These are phyloP conservation scores for Pandemis cinnamomeana DNA, from an alignment of 2,888 invertebrate genomes.

Conservation along the genomic window DNA sequence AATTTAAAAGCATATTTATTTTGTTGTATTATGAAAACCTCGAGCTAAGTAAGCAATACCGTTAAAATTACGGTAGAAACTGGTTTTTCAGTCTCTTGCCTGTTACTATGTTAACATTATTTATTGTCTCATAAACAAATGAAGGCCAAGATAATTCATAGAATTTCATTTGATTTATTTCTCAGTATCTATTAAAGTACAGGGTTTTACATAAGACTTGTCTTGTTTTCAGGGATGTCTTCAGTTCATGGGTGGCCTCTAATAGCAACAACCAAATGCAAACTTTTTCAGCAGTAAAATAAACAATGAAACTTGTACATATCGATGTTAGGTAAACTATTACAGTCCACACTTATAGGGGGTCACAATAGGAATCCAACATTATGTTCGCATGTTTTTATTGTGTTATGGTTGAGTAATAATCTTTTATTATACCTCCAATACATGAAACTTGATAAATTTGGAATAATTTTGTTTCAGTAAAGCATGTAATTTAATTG, in stretches of 20 bases:
- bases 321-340: conserved; percentile 44
- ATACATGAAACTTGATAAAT: not conserved
- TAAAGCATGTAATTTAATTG: not conserved
- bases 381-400: conserved; percentile 20
- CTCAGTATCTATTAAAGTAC: not conserved
- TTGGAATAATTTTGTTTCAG: not conserved
- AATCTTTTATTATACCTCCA: not conserved
- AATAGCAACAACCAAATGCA: conserved; percentile 92
- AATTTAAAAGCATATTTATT: conserved; percentile 40
- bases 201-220: conserved; percentile 43
- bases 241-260: conserved; percentile 94
- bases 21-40: not conserved
- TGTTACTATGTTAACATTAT: not conserved
- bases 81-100: not conserved
- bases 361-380: conserved; percentile 27
- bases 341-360: conserved; percentile 29
- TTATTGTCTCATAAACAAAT: not conserved
- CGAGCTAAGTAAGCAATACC: not conserved
- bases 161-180: not conserved
- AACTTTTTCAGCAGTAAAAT: conserved; percentile 92
- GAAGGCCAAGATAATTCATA: not conserved
- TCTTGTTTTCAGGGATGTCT: conserved; percentile 91
- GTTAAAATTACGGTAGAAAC: not conserved
- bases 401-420: conserved; percentile 7
- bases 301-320: conserved; percentile 61